Percentiles rank a stretch among this genome's conserved stretches.
Conservation (phyloP, 2,113 vertebrate genomes). For the Aplodontia rufa region DNA sequence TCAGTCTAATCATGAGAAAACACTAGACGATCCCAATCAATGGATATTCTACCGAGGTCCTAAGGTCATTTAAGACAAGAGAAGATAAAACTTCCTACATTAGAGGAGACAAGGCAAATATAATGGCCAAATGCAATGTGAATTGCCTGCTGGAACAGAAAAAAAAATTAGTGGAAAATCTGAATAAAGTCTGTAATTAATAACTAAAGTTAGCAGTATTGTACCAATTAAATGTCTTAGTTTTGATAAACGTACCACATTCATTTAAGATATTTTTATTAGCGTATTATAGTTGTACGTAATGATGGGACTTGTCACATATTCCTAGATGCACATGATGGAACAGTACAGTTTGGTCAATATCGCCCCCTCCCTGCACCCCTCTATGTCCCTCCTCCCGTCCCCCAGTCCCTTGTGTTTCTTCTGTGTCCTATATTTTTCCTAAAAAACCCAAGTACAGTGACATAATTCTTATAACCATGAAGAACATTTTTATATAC, state of each 20-base stretch:
- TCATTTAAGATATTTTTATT: neutral
- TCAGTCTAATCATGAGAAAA: neutral
- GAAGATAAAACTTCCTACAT: neutral
- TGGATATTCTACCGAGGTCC: neutral
- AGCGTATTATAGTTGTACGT: too few relatives aligned
- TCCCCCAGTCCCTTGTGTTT: too few relatives aligned
- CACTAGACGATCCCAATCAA: neutral
- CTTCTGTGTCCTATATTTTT: too few relatives aligned
- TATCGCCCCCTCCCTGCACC: too few relatives aligned
- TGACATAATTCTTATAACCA: too few relatives aligned
- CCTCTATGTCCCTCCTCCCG: too few relatives aligned
- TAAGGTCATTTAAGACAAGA: neutral
- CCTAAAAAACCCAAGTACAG: too few relatives aligned
- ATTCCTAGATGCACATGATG: too few relatives aligned
- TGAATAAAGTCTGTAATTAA: neutral
- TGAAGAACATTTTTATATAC: too few relatives aligned
- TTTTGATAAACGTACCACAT: neutral
- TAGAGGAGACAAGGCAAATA: neutral
- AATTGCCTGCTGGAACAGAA: neutral
- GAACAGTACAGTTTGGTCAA: too few relatives aligned
- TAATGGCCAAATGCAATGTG: neutral
- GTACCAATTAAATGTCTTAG: neutral
- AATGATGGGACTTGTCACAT: too few relatives aligned
- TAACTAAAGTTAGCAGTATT: neutral
- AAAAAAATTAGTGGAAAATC: neutral